Conservation (phyloP, 2,888 invertebrate species). For the Choristoneura rosaceana region DNA sequence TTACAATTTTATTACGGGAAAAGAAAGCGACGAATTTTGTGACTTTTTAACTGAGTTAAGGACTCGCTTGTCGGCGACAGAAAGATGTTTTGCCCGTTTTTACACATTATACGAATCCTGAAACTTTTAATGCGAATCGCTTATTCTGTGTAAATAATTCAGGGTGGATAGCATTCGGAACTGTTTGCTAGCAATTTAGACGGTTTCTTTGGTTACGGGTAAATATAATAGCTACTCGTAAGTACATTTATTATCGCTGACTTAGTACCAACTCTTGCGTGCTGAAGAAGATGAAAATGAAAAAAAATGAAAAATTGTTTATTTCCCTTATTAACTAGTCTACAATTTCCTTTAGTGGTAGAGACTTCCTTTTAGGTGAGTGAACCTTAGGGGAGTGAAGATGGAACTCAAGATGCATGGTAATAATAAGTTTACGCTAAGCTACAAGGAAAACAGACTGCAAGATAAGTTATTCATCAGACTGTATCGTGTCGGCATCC, state of each 20-base stretch:
- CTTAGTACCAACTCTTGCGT: neutral
- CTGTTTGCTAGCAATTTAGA: neutral
- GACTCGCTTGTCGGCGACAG: slow-evolving; percentile 22
- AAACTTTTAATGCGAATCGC: slow-evolving; percentile 12
- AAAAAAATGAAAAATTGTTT: too few relatives aligned
- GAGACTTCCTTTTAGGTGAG: too few relatives aligned
- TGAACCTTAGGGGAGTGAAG: too few relatives aligned
- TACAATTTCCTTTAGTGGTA: too few relatives aligned
- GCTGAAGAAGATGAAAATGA: too few relatives aligned
- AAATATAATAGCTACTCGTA: neutral
- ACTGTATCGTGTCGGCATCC: neutral
- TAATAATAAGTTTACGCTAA: neutral
- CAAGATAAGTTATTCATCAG: neutral
- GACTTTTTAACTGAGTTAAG: slow-evolving; percentile 37
- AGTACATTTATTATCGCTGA: neutral
- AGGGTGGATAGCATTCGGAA: neutral
- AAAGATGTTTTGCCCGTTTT: slow-evolving; percentile 19
- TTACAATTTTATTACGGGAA: slow-evolving; percentile 38
- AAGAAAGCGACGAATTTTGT: slow-evolving; percentile 36
- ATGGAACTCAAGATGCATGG: neutral
- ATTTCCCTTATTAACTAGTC: too few relatives aligned
- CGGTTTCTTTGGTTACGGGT: neutral
- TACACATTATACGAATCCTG: slow-evolving; percentile 12
- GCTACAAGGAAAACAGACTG: neutral
- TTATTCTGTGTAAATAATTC: slow-evolving; percentile 7